These are phyloP conservation scores for Bembecia ichneumoniformis DNA, from an alignment of 2,888 invertebrate genomes.

Conservation along the genomic window DNA sequence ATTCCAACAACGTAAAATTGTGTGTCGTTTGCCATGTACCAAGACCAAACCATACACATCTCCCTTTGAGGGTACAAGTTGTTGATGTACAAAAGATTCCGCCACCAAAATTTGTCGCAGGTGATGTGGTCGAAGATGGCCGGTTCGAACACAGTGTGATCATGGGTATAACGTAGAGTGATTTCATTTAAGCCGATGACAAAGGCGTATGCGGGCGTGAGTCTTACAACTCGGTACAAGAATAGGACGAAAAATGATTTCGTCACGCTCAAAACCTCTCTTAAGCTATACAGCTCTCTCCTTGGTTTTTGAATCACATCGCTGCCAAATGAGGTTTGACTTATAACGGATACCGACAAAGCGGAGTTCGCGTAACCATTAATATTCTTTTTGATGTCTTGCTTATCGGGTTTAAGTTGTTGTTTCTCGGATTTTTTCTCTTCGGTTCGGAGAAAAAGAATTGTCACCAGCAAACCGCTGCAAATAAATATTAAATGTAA, in stretches of 20 bases:
- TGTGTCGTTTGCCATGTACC: constrained; percentile 87
- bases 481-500: constrained; percentile 25
- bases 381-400: constrained; percentile 55
- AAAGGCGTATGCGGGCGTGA: constrained; percentile 87
- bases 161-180: constrained; percentile 78
- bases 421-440: constrained; percentile 56
- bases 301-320: constrained; percentile 53
- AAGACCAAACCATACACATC: constrained; percentile 87
- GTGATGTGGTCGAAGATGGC: constrained; percentile 79
- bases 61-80: constrained; percentile 82
- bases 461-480: constrained; percentile 81
- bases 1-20: constrained; percentile 82
- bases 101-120: constrained; percentile 87
- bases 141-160: constrained; percentile 81
- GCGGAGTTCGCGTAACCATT: constrained; percentile 60
- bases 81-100: constrained; percentile 86
- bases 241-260: constrained; percentile 66
- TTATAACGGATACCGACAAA: constrained; percentile 54
- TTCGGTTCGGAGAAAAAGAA: constrained; percentile 78
- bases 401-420: constrained; percentile 25
- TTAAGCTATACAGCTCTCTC: constrained; percentile 36
- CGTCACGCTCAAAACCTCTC: constrained; percentile 46
- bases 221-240: constrained; percentile 74
- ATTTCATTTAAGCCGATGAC: constrained; percentile 83
- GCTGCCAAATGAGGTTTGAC: constrained; percentile 59